phyloP scores from a whole-genome alignment of 2,797 vertebrate genomes.

The Alosa sapidissima region DNA sequence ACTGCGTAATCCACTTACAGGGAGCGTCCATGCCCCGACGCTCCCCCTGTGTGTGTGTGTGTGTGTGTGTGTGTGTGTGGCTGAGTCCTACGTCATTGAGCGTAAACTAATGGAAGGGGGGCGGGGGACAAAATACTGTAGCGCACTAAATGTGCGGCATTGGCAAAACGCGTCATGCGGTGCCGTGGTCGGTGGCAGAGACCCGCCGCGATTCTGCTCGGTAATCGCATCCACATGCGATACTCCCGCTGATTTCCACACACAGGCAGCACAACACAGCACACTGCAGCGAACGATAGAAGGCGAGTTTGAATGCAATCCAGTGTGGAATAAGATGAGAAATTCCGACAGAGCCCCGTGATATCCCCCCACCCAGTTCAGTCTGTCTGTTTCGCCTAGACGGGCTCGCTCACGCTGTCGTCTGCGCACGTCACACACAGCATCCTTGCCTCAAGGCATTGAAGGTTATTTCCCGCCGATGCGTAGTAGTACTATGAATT shows the following conservation, averaged over 20 bases:
- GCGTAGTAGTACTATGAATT: constrained; percentile 42
- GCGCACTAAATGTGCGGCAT: background rate
- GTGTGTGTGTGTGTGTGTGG: background rate
- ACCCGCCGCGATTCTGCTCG: background rate
- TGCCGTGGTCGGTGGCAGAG: background rate
- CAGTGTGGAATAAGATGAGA: background rate
- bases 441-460: background rate
- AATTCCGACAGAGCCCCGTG: background rate
- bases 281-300: background rate
- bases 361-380: background rate
- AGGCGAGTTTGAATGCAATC: background rate
- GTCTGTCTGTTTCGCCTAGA: background rate
- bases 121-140: background rate
- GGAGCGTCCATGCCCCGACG: background rate
- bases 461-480: constrained; percentile 35
- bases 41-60: background rate
- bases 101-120: constrained; percentile 18
- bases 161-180: constrained; percentile 14
- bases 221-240: constrained; percentile 10
- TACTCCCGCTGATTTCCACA: background rate
- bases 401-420: background rate
- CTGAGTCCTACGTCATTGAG: background rate
- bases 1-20: constrained; percentile 5
- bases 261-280: background rate
- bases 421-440: constrained; percentile 6